These are phyloP conservation scores for Silurus lanzhouensis DNA, from an alignment of 2,797 vertebrate genomes.

Conservation along the genomic window DNA sequence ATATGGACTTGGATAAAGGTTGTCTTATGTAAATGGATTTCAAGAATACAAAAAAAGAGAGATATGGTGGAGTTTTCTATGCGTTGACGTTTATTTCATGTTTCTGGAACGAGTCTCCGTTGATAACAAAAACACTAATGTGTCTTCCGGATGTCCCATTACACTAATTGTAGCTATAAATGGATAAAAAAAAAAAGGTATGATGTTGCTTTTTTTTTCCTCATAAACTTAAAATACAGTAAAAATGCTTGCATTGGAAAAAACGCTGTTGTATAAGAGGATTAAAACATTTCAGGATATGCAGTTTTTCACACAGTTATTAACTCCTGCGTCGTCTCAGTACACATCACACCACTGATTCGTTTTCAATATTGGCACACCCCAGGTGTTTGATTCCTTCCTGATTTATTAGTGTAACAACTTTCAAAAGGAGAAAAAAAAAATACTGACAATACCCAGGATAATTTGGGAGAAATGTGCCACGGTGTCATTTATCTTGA, in stretches of 20 bases:
- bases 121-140: neutral
- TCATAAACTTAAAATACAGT: neutral
- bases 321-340: neutral
- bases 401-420: slow-evolving; percentile 10
- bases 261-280: neutral
- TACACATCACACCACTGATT: neutral
- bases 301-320: neutral
- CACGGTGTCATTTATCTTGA: slow-evolving; percentile 3
- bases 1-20: neutral
- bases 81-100: neutral
- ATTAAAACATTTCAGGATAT: neutral
- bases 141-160: neutral
- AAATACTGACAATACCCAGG: neutral
- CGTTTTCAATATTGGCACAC: neutral
- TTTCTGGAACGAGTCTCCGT: neutral
- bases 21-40: neutral
- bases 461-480: neutral
- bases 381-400: neutral
- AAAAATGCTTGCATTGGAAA: neutral
- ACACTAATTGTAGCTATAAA: neutral
- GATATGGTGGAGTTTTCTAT: neutral
- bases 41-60: neutral
- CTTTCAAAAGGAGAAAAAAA: neutral
- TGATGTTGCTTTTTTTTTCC: neutral
- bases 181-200: neutral